Conservation (phyloP, 2,113 vertebrate species). For the Sinocyclocheilus anshuiensis region DNA sequence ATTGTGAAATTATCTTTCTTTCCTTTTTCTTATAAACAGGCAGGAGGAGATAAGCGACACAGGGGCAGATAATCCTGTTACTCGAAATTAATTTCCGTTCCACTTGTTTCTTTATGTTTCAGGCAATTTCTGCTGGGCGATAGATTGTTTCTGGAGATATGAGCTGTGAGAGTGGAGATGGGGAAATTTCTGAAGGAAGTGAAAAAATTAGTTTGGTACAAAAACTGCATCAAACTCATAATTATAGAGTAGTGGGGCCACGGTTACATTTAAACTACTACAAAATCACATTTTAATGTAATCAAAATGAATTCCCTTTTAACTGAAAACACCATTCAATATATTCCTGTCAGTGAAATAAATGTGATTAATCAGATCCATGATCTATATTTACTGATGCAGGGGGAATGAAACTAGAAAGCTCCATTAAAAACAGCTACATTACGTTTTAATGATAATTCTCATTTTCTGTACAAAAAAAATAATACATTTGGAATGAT, state of each 20-base stretch:
- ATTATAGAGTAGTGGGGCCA: conserved; percentile 36
- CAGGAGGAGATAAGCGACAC: conserved; percentile 71
- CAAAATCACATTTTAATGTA: conserved; percentile 22
- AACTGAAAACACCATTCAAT: conserved; percentile 34
- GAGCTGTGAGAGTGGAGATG: conserved; percentile 65
- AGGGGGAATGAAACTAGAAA: conserved; percentile 17
- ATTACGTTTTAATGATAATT: conserved; percentile 38
- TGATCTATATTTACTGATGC: conserved; percentile 27
- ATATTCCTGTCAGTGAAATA: conserved; percentile 8
- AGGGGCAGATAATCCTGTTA: conserved; percentile 71
- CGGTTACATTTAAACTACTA: conserved; percentile 35
- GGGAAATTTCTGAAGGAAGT: conserved; percentile 69
- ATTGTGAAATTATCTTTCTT: conserved; percentile 74
- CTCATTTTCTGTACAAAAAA: conserved; percentile 32
- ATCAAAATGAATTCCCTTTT: conserved; percentile 27
- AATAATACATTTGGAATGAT: background rate
- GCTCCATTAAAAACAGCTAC: conserved; percentile 21
- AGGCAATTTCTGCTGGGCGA: conserved; percentile 66
- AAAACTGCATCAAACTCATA: conserved; percentile 65
- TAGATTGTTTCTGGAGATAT: conserved; percentile 73
- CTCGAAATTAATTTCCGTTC: conserved; percentile 76
- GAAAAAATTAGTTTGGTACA: conserved; percentile 73
- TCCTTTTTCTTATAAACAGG: conserved; percentile 72
- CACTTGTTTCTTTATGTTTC: conserved; percentile 76
- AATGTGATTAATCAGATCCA: conserved; percentile 34